Conservation (phyloP, 2,797 vertebrate species). For the Mionectes olivaceus region DNA sequence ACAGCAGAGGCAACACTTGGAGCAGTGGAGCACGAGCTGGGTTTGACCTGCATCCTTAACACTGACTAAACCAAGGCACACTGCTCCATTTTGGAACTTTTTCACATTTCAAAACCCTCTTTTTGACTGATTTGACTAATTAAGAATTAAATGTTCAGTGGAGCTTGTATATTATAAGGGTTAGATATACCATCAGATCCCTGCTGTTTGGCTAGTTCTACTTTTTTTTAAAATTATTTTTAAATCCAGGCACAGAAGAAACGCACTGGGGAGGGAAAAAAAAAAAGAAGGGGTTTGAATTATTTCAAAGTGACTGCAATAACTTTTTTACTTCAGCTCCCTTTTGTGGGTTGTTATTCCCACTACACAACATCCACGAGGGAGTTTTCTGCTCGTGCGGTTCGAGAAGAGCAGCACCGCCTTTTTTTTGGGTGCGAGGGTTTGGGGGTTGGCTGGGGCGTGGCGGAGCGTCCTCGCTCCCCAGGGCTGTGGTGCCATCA, state of each 20-base stretch:
- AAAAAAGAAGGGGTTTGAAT: neutral
- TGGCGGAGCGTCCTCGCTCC: neutral
- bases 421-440: fast-evolving
- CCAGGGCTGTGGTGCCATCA: constrained; percentile 30
- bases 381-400: neutral
- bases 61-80: neutral
- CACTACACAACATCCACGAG: fast-evolving
- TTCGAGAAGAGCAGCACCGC: neutral
- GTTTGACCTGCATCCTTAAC: neutral
- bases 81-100: neutral
- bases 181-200: neutral
- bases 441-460: fast-evolving
- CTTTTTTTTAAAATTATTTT: neutral
- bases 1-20: neutral
- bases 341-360: neutral
- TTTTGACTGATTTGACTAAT: neutral
- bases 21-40: neutral
- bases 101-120: neutral
- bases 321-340: neutral
- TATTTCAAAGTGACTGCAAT: neutral
- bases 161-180: neutral
- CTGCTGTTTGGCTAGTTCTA: neutral
- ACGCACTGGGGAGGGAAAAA: no score
- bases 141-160: neutral
- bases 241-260: neutral